Base-by-base conservation (phyloP, 2,888 invertebrate species). In the Machimus atricapillus region DNA sequence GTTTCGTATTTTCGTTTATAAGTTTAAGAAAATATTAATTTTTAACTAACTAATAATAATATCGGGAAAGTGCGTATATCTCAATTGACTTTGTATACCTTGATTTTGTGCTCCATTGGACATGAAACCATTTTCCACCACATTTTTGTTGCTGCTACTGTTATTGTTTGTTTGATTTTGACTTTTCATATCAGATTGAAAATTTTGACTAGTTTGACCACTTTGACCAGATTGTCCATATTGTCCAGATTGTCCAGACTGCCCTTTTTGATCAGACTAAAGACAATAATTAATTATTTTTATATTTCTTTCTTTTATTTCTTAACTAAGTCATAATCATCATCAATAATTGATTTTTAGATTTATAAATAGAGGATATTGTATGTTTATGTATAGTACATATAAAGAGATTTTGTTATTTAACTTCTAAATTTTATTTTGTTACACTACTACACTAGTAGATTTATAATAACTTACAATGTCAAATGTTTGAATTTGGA, bases 401-500 rank as follows among this genome's bases (percentile, higher is more conserved):
- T 27, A 2, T 27, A 27, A 34, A 34, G 37, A 37, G 16, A 66
- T 19, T 6, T 9, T 46, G 46, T 46, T 52, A 16, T 52, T 52
- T n/a, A 40, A 9, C 9, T 12, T 12, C 0, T 12, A 12, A 46
- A 16, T 0, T 16, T 46, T 14, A 46, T 46, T 46, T 46, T 46
- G 43, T 4, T 4, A 14, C 16, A 14, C 4, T 14, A 46, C 3
- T 46, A 1, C 46, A n/a, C 5, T 46, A 46, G 16, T 16, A n/a
- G 16, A 19, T 52, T 4, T n/a, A 31, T 31, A 19, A 19, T 66
- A 2, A 81, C 81, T 87, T 89, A 90, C 91, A 89, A 91, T 90
- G 76, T 90, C 91, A 86, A 94, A 92, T 89, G 94, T 94, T 93
- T 99, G 99, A 77, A 99, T 97, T 58, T 98, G 95, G 91, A 99